phyloP scores from a whole-genome alignment of 2,888 invertebrate genomes.

The Sycophila texana region DNA sequence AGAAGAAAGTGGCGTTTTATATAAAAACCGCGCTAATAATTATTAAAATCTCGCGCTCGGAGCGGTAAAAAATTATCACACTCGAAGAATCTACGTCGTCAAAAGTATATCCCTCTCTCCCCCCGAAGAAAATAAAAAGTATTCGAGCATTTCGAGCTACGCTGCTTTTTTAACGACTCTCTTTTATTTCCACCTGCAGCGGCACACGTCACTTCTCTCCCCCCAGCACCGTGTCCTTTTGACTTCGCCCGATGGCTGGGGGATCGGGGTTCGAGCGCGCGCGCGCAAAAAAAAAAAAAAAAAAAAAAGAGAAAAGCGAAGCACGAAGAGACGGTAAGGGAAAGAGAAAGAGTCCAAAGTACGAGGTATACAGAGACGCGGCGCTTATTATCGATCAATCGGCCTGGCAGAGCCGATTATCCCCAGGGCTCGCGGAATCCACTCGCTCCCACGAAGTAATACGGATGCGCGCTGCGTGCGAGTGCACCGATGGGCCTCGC shows the following conservation, averaged over 20 bases:
- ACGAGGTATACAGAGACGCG: background rate
- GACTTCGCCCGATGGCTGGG: background rate
- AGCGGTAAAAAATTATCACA: background rate
- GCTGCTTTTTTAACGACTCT: slow-evolving; percentile 16
- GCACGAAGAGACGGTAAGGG: background rate
- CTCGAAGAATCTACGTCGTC: background rate
- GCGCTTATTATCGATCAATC: slow-evolving; percentile 49
- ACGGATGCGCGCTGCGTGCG: slow-evolving; percentile 24
- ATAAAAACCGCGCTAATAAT: too few species aligned
- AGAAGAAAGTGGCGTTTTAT: too few species aligned
- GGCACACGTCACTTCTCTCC: slow-evolving; percentile 4
- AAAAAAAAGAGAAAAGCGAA: background rate
- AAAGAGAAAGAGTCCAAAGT: background rate
- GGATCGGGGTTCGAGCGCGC: background rate
- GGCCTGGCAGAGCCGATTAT: slow-evolving; percentile 38
- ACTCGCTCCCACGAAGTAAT: background rate
- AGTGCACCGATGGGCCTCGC: background rate
- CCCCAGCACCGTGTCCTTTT: background rate
- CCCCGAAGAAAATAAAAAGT: background rate
- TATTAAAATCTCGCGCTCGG: background rate
- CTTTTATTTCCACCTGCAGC: slow-evolving; percentile 38
- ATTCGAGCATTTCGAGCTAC: too few species aligned
- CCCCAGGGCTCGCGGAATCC: slow-evolving; percentile 29
- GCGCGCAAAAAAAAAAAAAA: background rate
- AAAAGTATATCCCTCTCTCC: background rate